Base-by-base conservation (phyloP, 2,113 vertebrate species). In the Ptilonorhynchus violaceus region DNA sequence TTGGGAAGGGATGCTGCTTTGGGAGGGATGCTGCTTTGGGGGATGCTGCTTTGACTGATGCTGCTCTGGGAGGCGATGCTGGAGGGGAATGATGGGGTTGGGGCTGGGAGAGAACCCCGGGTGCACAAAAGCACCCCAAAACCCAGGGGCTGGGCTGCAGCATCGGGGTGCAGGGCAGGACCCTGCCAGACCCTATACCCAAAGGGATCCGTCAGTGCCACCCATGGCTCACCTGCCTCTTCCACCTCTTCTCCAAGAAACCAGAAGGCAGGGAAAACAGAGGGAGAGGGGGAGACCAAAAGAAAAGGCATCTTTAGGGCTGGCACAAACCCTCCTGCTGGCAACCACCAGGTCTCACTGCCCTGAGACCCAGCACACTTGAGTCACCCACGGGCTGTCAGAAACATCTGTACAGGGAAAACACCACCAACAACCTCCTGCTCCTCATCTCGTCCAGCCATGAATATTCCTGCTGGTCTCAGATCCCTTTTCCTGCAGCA, bases 341-440 rank as follows among this genome's bases (percentile, higher is more conserved):
- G n/a, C 63, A 47, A 1, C 13, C 67, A 74, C 35, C 1, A 2
- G 25, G 27, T 60, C 24, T 58, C 33, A 12, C 13, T 2, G 5
- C 0, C 6, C 64, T 20, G 82, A 73, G 77, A 25, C 49, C 27
- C 13, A 13, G n/a, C 56, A 13, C 2, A 0, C 16, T 37, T 3
- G 1, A 25, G 52, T 27, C 74, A 76, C 14, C 3, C 11, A 6
- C 3, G 46, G 56, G 64, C 82, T 56, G 62, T 6, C 3, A 2
- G 19, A 80, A 66, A 79, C 11, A 1, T 30, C 9, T 4, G 9
- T 4, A 13, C 0, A 6, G 50, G 30, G 21, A 15, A 64, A 84
- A 31, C 0, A 1, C 20, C 67, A 30, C 2, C 22, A 7, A 1
- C 15, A 37, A 1, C 5, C 18, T 7, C 46, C 37, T 0, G 2